Conservation (phyloP, 2,888 invertebrate species). For the Erannis defoliaria region DNA sequence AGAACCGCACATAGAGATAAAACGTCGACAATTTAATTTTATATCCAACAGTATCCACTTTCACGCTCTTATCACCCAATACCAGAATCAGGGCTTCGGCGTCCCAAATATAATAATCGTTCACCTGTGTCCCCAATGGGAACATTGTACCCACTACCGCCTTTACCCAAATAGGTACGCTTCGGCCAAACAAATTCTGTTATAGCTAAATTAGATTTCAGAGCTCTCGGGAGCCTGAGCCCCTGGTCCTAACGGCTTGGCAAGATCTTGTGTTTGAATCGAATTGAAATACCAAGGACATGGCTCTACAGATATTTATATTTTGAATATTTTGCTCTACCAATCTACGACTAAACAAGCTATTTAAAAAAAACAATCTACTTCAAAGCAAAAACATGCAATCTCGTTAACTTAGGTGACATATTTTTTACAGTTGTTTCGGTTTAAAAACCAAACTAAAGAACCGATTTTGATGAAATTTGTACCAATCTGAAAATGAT, state of each 20-base stretch:
- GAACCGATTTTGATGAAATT: too few relatives aligned
- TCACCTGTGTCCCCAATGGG: slow-evolving; percentile 49
- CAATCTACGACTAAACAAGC: too few relatives aligned
- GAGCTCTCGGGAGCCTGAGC: slow-evolving; percentile 59
- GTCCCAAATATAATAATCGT: slow-evolving; percentile 48
- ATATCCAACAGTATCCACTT: slow-evolving; percentile 27
- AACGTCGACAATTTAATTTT: slow-evolving; percentile 26
- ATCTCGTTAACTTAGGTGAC: too few relatives aligned
- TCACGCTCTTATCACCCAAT: slow-evolving; percentile 29
- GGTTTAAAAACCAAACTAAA: too few relatives aligned
- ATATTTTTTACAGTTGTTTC: too few relatives aligned
- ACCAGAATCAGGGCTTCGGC: slow-evolving; percentile 28
- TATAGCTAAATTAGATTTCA: slow-evolving; percentile 73
- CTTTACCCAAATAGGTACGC: slow-evolving; percentile 23
- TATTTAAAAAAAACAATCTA: too few relatives aligned
- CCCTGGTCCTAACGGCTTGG: slow-evolving; percentile 53
- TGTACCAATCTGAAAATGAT: too few relatives aligned
- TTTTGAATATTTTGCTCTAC: too few relatives aligned
- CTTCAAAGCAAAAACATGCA: too few relatives aligned
- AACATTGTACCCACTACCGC: slow-evolving; percentile 25
- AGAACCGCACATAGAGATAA: slow-evolving; percentile 14
- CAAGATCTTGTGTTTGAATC: slow-evolving; percentile 46
- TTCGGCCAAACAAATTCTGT: slow-evolving; percentile 64
- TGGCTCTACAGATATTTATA: too few relatives aligned
- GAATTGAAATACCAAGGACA: too few relatives aligned